These are phyloP conservation scores for Notamacropus eugenii DNA, from an alignment of 2,797 vertebrate species.

Conservation along the genomic window DNA sequence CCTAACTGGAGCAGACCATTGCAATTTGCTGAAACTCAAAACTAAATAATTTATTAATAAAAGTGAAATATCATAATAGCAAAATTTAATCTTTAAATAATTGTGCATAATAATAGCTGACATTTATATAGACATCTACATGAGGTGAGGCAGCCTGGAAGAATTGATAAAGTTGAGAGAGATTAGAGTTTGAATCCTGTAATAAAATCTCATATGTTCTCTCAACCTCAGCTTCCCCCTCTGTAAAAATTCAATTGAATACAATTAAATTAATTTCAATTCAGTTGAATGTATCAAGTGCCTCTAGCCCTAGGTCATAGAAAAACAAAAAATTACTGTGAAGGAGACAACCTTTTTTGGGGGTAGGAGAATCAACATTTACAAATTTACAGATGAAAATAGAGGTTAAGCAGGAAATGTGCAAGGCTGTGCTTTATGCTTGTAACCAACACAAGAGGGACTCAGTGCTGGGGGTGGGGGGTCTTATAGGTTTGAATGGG, in stretches of 20 bases:
- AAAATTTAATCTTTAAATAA: not conserved
- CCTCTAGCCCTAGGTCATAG: not conserved
- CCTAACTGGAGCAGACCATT: slow-evolving; percentile 16
- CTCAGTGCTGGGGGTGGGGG: not conserved
- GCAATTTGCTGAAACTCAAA: slow-evolving; percentile 13
- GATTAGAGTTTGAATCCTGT: not conserved
- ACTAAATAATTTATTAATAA: slow-evolving; percentile 25
- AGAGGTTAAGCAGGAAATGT: not conserved
- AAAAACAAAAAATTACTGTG: not conserved
- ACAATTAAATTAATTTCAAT: not conserved
- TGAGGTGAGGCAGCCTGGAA: not conserved
- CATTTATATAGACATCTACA: not conserved
- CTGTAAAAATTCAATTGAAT: not conserved
- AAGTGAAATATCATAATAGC: not conserved
- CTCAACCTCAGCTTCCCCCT: not conserved
- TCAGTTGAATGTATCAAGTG: not conserved
- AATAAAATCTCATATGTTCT: not conserved
- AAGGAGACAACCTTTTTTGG: not conserved
- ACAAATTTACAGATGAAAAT: not conserved
- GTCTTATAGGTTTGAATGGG: not conserved
- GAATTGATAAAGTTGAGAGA: not conserved
- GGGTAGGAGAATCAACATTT: not conserved
- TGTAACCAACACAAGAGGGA: not conserved
- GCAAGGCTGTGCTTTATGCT: not conserved
- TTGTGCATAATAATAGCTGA: not conserved